Base-by-base conservation (phyloP, 2,888 invertebrate genomes). In the Antheraea assamensis region DNA sequence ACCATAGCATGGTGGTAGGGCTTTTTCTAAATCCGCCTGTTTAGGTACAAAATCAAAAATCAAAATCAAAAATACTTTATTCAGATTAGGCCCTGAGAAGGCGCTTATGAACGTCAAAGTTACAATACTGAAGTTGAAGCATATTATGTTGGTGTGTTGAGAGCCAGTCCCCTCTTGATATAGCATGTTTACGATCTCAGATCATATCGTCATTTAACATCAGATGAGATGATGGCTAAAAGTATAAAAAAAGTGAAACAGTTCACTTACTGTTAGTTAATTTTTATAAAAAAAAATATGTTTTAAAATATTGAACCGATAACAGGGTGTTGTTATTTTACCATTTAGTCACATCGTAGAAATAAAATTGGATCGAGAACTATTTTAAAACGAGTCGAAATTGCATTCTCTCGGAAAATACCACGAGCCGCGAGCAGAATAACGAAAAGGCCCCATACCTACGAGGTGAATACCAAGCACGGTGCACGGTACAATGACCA, bases 391-490 rank as follows among this genome's bases (percentile, higher is more conserved):
- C 70, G 58, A 73, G 58, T 73, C 58, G 27, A 70, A 73, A 73
- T 47, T 73, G 70, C 68, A 68, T 68, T 73, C 27, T 68, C 71
- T 35, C 64, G 71, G 66, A 55, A 71, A 74, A 71, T 68, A 74
- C 55, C 70, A 66, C 71, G 66, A 42, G 24, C 49, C 68, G 71
- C 55, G 71, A 52, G 31, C 30, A 68, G 74, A 72, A 74, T 74
- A 71, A 71, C 58, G 71, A 71, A 71, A 71, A 55, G 64, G 71
- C 55, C n/a, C 27, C 35, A 68, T 71, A 66, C 68, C 66, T 71
- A 66, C 55, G 71, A 68, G 68, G 31, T 68, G 74, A 74, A 74
- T 74, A 74, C 66, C 68, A 74, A 71, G 66, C 66, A 74, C 66
- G 49, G 24, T 64, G 19, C 27, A 17, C 21, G 31, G 68, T 42